phyloP scores from a whole-genome alignment of 2,113 vertebrate genomes.

The Nyctereutes procyonoides region DNA sequence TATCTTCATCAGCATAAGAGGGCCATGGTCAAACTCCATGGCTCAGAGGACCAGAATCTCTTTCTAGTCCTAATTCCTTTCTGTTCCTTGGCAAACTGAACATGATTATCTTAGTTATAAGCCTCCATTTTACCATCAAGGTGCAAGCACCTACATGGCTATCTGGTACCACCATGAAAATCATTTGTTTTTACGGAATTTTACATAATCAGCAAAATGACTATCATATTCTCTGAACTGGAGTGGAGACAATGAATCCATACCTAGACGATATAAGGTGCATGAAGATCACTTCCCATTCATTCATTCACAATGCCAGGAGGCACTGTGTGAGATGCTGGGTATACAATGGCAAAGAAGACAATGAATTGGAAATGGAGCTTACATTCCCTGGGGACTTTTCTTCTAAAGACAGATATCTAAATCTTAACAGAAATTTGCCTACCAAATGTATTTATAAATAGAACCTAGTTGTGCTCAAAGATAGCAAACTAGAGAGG shows the following conservation, averaged over 20 bases:
- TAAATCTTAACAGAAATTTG: slow-evolving; percentile 34
- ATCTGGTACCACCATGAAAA: not conserved
- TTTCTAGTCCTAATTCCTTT: not conserved
- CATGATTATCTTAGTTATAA: not conserved
- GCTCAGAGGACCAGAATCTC: not conserved
- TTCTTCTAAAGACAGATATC: slow-evolving; percentile 4
- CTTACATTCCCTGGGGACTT: not conserved
- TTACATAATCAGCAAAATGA: not conserved
- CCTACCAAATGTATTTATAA: slow-evolving; percentile 43
- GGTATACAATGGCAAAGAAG: not conserved
- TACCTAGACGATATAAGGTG: not conserved
- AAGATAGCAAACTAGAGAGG: not conserved
- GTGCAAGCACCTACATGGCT: not conserved
- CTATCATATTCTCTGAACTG: not conserved
- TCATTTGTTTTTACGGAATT: not conserved
- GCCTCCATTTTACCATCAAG: not conserved
- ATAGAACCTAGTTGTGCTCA: not conserved
- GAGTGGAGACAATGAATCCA: not conserved
- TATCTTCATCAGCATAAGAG: not conserved
- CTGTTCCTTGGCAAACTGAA: not conserved
- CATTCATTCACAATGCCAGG: not conserved
- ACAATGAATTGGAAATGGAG: not conserved
- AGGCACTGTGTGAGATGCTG: not conserved
- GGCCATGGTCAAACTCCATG: not conserved
- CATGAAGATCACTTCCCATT: not conserved